Base-by-base conservation (phyloP, 2,888 invertebrate genomes). In the Pammene aurita region DNA sequence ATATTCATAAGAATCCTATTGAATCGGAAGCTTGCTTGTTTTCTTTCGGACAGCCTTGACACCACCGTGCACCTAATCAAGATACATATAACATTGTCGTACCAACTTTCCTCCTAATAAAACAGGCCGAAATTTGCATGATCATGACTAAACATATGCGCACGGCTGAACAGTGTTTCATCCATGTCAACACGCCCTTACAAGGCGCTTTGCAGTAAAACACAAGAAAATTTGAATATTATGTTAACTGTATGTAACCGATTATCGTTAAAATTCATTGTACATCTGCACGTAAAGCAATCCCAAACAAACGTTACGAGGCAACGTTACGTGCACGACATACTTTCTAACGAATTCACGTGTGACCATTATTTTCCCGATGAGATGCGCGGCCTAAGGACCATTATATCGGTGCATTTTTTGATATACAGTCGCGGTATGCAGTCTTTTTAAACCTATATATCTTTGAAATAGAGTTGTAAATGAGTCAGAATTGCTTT, bases 281-380 rank as follows among this genome's bases (percentile, higher is more conserved):
- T 50, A 50, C 63, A 58, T 48, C 16, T 34, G 56, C 52, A 68
- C 63, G 68, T 63, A 58, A 50, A 68, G 67, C 56, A 67, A 57
- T 63, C 63, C 68, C 68, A 64, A 68, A 64, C 63, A 68, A 63
- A 63, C 57, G 63, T 67, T 67, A 68, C 68, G 63, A 38, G 14
- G 50, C 26, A 57, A 35, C 7, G 61, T 67, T 67, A 68, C 68
- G 63, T 64, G 42, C 57, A 52, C 63, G 63, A 42, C 63, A 64
- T 68, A 68, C 68, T 68, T 68, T 68, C 68, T 68, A 63, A 68
- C 63, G 63, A 55, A 62, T 56, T 61, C 61, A 67, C 56, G 35
- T 56, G 62, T 48, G 48, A 50, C 50, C 63, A 68, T 68, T 68
- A 58, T 52, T 57, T 48, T 34, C n/a, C 14, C 34, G 14, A 11